These are phyloP conservation scores for Naso thynnoides DNA, from an alignment of 2,797 vertebrate genomes.

Conservation along the genomic window DNA sequence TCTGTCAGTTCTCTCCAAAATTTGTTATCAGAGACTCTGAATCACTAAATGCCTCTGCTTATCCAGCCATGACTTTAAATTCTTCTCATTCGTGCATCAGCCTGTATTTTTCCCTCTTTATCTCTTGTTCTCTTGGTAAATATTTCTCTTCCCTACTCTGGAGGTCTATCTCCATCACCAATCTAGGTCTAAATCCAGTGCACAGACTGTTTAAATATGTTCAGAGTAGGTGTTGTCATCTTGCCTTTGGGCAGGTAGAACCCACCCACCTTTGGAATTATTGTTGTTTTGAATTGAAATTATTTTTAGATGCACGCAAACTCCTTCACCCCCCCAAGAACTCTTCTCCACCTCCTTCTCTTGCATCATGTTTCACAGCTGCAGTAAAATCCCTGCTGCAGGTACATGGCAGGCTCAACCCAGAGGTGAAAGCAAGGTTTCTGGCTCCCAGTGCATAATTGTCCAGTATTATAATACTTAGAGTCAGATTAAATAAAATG, in stretches of 20 bases:
- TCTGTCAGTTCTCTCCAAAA: background rate
- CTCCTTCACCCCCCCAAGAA: background rate
- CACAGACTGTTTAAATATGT: slow-evolving; percentile 60
- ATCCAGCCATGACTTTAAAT: background rate
- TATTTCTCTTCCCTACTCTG: background rate
- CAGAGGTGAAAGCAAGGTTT: background rate
- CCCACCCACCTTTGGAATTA: slow-evolving; percentile 55
- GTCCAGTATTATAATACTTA: background rate
- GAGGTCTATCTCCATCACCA: slow-evolving; percentile 14
- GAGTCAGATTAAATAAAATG: background rate
- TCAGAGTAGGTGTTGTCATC: slow-evolving; percentile 58
- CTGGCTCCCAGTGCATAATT: background rate
- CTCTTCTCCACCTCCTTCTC: slow-evolving; percentile 13
- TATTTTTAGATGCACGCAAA: slow-evolving; percentile 69
- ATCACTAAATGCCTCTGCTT: background rate
- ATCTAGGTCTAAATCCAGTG: slow-evolving; percentile 4
- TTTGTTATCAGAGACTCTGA: background rate
- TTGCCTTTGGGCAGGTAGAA: slow-evolving; percentile 43
- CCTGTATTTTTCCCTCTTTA: background rate
- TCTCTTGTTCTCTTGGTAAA: background rate
- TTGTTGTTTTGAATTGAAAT: slow-evolving; percentile 44
- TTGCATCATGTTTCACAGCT: slow-evolving; percentile 8
- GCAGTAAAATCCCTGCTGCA: slow-evolving; percentile 7
- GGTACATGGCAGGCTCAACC: slow-evolving; percentile 1
- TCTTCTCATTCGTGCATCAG: background rate